Evolutionary conservation across 1,140 invertebrate species (phyloP).

Genomic region (Scylla paramamosain): DNA sequence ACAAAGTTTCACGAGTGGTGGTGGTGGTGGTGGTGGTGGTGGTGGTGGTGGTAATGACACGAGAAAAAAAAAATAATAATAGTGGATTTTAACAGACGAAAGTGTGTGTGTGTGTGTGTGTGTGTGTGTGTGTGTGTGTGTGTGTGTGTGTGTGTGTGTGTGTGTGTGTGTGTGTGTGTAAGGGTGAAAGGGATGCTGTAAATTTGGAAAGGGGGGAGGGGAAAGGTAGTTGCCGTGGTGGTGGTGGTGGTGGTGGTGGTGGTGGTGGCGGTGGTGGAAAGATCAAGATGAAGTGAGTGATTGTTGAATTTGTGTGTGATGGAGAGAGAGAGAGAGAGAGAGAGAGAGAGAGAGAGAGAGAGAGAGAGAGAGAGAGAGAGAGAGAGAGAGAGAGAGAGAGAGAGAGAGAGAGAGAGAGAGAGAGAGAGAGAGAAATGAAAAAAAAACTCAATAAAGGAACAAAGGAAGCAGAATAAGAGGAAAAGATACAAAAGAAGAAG

Average conservation of each 20-base stretch:
- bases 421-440: no score
- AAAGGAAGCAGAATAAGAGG: no score
- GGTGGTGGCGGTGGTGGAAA: neutral
- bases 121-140: no score
- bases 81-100: neutral
- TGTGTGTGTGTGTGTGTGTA: no score
- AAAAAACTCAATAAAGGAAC: no score
- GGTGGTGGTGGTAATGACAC: neutral
- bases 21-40: neutral
- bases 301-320: neutral
- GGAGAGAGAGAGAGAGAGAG: neutral
- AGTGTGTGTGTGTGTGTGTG: neutral
- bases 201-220: neutral
- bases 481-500: no score
- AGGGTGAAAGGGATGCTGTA: neutral
- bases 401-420: no score
- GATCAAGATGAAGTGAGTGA: neutral
- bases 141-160: no score
- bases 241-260: neutral
- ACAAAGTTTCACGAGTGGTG: neutral
- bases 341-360: constrained; percentile 17
- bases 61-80: neutral
- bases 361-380: neutral
- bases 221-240: neutral
- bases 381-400: no score